Conservation (phyloP, 2,113 vertebrate species). For the Calidris pygmaea region DNA sequence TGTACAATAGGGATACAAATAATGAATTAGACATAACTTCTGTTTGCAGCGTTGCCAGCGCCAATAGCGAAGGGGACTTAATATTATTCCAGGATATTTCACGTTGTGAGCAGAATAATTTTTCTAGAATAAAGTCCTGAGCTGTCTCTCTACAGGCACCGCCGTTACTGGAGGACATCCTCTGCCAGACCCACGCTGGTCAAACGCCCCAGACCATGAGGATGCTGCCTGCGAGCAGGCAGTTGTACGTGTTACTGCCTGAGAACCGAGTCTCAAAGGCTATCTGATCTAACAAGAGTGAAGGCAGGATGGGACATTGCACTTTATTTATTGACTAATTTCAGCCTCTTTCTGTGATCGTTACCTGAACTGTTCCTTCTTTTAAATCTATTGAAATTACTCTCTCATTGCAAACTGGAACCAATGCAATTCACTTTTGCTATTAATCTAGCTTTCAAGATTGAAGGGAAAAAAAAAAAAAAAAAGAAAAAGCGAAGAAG, state of each 20-base stretch:
- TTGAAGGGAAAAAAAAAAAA: background rate
- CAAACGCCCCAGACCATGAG: background rate
- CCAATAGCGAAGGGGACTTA: background rate
- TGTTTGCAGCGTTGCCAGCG: background rate
- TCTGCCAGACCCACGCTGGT: background rate
- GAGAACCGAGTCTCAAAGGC: background rate
- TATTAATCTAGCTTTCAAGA: background rate
- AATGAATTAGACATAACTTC: background rate
- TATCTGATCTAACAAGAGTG: background rate
- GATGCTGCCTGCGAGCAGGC: background rate
- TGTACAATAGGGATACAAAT: background rate
- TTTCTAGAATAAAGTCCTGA: background rate
- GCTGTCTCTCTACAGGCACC: background rate
- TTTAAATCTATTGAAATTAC: slow-evolving; percentile 51
- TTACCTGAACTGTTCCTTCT: background rate
- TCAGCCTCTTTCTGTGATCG: slow-evolving; percentile 47
- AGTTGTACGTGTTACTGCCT: fast-evolving
- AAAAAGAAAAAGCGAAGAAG: background rate
- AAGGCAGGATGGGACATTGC: background rate
- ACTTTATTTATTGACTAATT: slow-evolving; percentile 66
- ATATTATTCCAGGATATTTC: background rate
- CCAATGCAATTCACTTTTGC: background rate
- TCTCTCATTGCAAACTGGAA: slow-evolving; percentile 42
- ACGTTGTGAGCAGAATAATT: background rate
- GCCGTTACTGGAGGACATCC: background rate